Percentiles rank a stretch among this genome's conserved stretches.
phyloP scores from a whole-genome alignment of 1,140 invertebrate species.

The Parapsyche elsis region DNA sequence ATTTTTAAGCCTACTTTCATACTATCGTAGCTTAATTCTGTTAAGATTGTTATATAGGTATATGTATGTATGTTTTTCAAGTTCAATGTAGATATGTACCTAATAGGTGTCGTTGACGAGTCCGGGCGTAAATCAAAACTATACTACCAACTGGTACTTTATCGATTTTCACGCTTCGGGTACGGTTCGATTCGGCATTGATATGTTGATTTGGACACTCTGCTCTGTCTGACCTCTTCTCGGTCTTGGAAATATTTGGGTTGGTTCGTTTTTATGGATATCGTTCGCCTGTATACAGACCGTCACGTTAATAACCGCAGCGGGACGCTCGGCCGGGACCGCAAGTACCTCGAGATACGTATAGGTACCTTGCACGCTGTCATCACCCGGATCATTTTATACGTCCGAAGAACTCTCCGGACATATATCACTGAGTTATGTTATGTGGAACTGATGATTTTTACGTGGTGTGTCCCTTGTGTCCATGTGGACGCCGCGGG shows the following conservation, averaged over 20 bases:
- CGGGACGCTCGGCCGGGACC: slow-evolving; percentile 31
- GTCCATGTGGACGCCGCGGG: not conserved
- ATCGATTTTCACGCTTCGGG: not conserved
- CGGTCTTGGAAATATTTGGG: not conserved
- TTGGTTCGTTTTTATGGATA: not conserved
- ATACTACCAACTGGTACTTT: not conserved
- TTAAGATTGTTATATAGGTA: no score
- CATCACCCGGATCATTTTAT: slow-evolving; percentile 53
- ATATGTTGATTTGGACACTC: not conserved
- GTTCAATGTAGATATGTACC: no score
- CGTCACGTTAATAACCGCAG: slow-evolving; percentile 54
- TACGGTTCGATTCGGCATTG: not conserved
- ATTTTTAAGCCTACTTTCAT: no score
- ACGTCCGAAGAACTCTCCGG: slow-evolving; percentile 43
- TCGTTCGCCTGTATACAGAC: slow-evolving; percentile 6
- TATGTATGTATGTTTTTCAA: no score
- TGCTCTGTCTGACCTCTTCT: not conserved
- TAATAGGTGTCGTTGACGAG: no score
- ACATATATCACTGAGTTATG: slow-evolving; percentile 48
- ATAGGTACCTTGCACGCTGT: slow-evolving; percentile 34
- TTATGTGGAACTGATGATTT: slow-evolving; percentile 4
- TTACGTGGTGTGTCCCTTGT: not conserved
- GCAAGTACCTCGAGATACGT: slow-evolving; percentile 26
- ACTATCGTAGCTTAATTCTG: no score
- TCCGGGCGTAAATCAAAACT: not conserved